Evolutionary conservation across 2,888 invertebrate species (phyloP).

Genomic region (Stenurella melanura): DNA sequence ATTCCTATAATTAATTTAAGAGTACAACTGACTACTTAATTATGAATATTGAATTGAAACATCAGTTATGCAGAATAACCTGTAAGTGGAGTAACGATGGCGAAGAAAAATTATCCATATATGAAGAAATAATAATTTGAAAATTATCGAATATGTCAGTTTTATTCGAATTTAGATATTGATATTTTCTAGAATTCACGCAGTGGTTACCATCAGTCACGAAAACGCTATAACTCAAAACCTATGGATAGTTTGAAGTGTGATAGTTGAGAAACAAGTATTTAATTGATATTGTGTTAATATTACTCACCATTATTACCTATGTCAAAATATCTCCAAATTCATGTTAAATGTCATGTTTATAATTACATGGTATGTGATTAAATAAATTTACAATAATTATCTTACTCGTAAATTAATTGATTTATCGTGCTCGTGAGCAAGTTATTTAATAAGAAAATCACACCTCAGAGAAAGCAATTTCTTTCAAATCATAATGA

Average conservation of each 20-base stretch:
- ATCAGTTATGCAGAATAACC: neutral
- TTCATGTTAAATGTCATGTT: neutral
- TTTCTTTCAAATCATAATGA: neutral
- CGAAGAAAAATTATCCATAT: neutral
- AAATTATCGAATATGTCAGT: constrained; percentile 7
- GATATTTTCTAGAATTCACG: constrained; percentile 17
- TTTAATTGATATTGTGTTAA: constrained; percentile 23
- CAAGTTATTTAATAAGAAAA: constrained; percentile 7
- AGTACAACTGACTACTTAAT: neutral
- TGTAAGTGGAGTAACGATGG: neutral
- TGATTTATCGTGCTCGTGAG: constrained; percentile 23
- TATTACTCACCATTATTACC: neutral
- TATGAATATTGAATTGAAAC: neutral
- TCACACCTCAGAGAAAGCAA: constrained; percentile 14
- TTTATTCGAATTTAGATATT: constrained; percentile 7
- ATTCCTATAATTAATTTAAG: neutral
- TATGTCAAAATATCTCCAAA: constrained; percentile 25
- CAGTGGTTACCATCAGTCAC: constrained; percentile 5
- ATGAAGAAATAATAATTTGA: constrained; percentile 5
- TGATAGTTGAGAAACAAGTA: constrained; percentile 3
- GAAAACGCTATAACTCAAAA: constrained; percentile 9
- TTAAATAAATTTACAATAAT: constrained; percentile 18
- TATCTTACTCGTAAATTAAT: constrained; percentile 13
- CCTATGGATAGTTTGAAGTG: constrained; percentile 2
- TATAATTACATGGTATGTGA: constrained; percentile 1